Evolutionary conservation across 2,888 invertebrate genomes (phyloP).

Genomic region (Linyphia triangularis): DNA sequence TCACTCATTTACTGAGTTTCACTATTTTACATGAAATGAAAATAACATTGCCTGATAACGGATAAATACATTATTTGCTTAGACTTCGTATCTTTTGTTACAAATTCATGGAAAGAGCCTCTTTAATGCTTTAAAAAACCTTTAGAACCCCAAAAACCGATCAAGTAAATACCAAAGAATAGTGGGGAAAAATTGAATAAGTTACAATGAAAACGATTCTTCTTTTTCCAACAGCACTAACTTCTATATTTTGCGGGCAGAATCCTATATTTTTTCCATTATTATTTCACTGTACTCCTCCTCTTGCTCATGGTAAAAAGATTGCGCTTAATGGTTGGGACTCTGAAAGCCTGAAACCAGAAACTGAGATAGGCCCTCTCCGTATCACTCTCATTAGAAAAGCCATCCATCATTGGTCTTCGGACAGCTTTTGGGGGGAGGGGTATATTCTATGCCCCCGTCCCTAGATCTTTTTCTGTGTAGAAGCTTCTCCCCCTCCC

Average conservation of each 20-base stretch:
- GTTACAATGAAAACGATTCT: constrained; percentile 55
- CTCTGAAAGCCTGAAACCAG: constrained; percentile 67
- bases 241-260: constrained; percentile 51
- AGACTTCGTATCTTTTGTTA: no score
- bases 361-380: constrained; percentile 60
- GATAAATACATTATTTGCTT: no score
- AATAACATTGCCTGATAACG: no score
- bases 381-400: constrained; percentile 76
- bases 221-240: constrained; percentile 3
- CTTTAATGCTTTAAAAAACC: no score
- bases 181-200: constrained; percentile 24
- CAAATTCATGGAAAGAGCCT: no score
- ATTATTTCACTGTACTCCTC: constrained; percentile 3
- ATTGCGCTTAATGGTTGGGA: constrained; percentile 71
- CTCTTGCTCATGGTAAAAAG: constrained; percentile 43
- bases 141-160: no score
- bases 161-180: no score
- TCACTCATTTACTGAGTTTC: no score
- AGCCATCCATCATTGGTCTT: constrained; percentile 74
- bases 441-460: neutral
- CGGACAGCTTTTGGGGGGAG: constrained; percentile 56
- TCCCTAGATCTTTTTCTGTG: constrained; percentile 9
- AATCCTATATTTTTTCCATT: constrained; percentile 17
- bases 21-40: no score
- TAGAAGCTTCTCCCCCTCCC: neutral